Base-by-base conservation (phyloP, 2,113 vertebrate species). In the Pterophyllum scalare region DNA sequence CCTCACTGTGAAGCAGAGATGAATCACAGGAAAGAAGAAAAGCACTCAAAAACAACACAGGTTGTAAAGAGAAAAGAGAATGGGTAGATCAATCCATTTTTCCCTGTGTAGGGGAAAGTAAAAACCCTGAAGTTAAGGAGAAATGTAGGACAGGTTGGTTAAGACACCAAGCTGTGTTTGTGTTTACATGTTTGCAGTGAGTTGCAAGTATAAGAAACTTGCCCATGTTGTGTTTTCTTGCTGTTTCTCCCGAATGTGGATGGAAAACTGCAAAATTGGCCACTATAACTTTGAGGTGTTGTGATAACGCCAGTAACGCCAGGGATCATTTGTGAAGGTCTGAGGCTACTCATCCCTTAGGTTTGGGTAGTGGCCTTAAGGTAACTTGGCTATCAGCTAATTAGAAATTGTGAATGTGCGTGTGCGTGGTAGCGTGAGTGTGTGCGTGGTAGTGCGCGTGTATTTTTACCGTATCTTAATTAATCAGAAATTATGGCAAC, bases 331-430 rank as follows among this genome's bases (percentile, higher is more conserved):
- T 62, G 75, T 22, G 57, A 79, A 87, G 75, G 83, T 90, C 87
- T 78, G 49, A 90, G 84, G 91, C 90, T 74, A 59, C 60, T 38
- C 60, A 24, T 92, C 57, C 60, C 75, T 81, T 78, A 93, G 96
- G 95, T 96, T 94, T 93, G 92, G 92, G 87, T 95, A 95, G 97
- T 98, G 97, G 98, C 98, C 97, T 98, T 99, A 98, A 96, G 96
- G 84, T 96, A 96, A 96, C 94, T 96, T 83, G 97, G 97, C 97
- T 98, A 96, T 97, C 95, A 96, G 97, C 94, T 95, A 94, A 95
- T 95, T 95, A 95, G 93, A 91, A 88, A 90, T 62, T 83, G 85
- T 89, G 74, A 61, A n/a, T 84, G 72, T 80, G 80, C 80, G 79
- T 87, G 76, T 77, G 77, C 72, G 57, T 31, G 24, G 59, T 76